phyloP scores from a whole-genome alignment of 2,797 vertebrate genomes.

The Anomalospiza imberbis region DNA sequence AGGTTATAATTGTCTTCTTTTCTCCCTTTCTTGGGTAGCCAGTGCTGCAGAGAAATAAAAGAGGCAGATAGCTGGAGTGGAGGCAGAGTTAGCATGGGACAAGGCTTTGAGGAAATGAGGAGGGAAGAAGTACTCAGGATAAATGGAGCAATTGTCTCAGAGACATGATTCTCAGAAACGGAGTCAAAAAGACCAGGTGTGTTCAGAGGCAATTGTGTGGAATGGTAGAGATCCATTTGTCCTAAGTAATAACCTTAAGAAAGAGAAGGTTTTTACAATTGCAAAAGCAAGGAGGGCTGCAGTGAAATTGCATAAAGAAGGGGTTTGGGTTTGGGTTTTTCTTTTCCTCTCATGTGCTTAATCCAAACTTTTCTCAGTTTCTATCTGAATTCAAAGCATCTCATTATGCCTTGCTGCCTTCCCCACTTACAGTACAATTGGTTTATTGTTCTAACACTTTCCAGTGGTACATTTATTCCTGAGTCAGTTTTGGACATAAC shows the following conservation, averaged over 20 bases:
- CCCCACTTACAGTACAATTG: background rate
- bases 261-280: background rate
- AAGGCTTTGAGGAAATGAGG: background rate
- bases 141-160: constrained; percentile 1
- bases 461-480: background rate
- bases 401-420: background rate
- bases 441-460: background rate
- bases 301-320: background rate
- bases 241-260: background rate
- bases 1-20: background rate
- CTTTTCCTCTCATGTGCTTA: background rate
- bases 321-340: background rate
- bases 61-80: background rate
- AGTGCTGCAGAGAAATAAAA: background rate
- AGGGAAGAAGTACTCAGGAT: background rate
- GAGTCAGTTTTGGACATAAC: background rate
- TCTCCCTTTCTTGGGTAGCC: background rate
- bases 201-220: background rate
- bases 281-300: background rate
- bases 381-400: background rate
- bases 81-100: background rate
- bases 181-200: background rate
- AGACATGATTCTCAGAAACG: background rate
- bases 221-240: background rate
- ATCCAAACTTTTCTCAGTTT: background rate